Evolutionary conservation across 2,888 invertebrate genomes (phyloP).

Genomic region (Empis stercorea): DNA sequence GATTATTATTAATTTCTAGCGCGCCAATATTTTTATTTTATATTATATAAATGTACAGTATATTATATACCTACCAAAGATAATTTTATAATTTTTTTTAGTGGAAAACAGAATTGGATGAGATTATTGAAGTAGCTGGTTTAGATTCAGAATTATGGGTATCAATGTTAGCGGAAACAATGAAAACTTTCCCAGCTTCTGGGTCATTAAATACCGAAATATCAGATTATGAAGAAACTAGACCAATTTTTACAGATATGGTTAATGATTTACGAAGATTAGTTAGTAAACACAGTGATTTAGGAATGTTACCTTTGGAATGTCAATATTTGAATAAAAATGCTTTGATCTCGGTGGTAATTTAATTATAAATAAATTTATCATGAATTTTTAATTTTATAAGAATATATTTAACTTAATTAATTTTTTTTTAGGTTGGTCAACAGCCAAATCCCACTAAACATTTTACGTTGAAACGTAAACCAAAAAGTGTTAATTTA

Average conservation of each 20-base stretch:
- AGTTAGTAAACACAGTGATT: conserved; percentile 70
- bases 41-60: no score
- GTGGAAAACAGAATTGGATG: conserved; percentile 90
- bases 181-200: conserved; percentile 82
- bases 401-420: neutral
- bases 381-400: no score
- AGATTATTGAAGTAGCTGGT: conserved; percentile 85
- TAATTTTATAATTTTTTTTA: conserved; percentile 26
- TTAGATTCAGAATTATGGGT: conserved; percentile 95
- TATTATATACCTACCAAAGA: no score
- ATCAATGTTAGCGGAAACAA: conserved; percentile 88
- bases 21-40: no score
- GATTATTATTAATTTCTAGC: no score
- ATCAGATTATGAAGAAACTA: conserved; percentile 75
- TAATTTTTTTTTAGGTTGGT: conserved; percentile 44
- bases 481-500: conserved; percentile 86
- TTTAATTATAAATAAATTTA: conserved; percentile 8
- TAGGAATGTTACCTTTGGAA: conserved; percentile 83
- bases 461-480: conserved; percentile 85
- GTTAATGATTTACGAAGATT: conserved; percentile 71
- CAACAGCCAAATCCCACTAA: conserved; percentile 73
- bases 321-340: conserved; percentile 93
- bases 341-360: conserved; percentile 74
- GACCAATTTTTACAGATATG: conserved; percentile 81
- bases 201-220: conserved; percentile 85